Evolutionary conservation across 2,888 invertebrate species (phyloP).

Genomic region (Kryphioiulus occultus): DNA sequence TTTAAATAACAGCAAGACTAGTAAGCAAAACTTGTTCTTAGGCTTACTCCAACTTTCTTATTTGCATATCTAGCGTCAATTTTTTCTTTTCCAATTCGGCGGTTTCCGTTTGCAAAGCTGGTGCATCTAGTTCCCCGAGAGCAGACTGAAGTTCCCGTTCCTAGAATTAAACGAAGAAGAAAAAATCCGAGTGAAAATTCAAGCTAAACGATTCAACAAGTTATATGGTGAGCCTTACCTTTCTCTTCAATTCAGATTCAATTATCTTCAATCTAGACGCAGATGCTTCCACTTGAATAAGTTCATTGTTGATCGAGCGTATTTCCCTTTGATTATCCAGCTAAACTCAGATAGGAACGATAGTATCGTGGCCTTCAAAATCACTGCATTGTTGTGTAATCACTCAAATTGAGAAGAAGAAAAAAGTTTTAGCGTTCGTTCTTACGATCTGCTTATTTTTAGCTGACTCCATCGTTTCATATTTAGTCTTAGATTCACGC

Average conservation of each 20-base stretch:
- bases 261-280: slow-evolving; percentile 14
- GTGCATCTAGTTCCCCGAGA: background rate
- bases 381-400: no score
- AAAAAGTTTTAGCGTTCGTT: background rate
- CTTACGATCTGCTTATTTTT: slow-evolving; percentile 46
- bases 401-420: no score
- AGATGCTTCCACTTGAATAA: slow-evolving; percentile 29
- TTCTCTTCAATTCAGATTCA: slow-evolving; percentile 38
- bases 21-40: background rate
- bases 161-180: background rate
- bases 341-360: background rate
- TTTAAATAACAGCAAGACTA: background rate
- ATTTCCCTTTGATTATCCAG: slow-evolving; percentile 29
- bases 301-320: background rate
- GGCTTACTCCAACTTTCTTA: slow-evolving; percentile 45
- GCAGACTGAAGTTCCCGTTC: slow-evolving; percentile 31
- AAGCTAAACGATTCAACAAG: background rate
- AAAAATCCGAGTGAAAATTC: background rate
- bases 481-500: slow-evolving; percentile 17
- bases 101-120: background rate
- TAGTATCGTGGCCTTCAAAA: background rate
- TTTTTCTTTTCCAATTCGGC: background rate
- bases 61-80: background rate
- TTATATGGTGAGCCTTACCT: background rate
- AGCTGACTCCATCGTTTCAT: background rate